Percentiles rank a stretch among this genome's conserved stretches.
These are phyloP conservation scores for Danio aesculapii DNA, from an alignment of 2,797 vertebrate genomes.

Conservation along the genomic window DNA sequence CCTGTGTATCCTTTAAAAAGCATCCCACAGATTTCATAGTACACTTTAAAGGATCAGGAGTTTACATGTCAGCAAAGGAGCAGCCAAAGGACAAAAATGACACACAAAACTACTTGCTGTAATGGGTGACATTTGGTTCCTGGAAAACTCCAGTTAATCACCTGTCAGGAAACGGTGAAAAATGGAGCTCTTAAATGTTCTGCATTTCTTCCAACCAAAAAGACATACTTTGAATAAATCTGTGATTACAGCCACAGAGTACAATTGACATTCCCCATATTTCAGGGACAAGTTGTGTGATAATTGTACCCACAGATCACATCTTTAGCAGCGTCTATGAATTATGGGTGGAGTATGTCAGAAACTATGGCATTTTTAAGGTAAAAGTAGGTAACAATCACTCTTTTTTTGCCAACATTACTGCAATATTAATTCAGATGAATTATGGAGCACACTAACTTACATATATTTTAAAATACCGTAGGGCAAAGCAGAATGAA, in stretches of 20 bases:
- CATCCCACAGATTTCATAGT: slow-evolving; percentile 10
- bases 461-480: slow-evolving; percentile 32
- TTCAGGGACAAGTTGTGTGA: slow-evolving; percentile 46
- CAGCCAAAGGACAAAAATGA: slow-evolving; percentile 47
- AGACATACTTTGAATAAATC: slow-evolving; percentile 51
- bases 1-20: slow-evolving; percentile 13
- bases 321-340: slow-evolving; percentile 17
- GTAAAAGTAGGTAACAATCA: slow-evolving; percentile 16
- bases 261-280: slow-evolving; percentile 49
- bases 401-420: slow-evolving; percentile 8
- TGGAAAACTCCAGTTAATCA: slow-evolving; percentile 56
- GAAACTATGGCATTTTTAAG: neutral
- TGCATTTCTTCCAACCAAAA: slow-evolving; percentile 51
- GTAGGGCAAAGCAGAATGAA: slow-evolving; percentile 26
- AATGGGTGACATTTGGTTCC: slow-evolving; percentile 41
- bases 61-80: slow-evolving; percentile 39
- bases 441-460: slow-evolving; percentile 37
- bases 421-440: slow-evolving; percentile 36
- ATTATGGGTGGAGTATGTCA: slow-evolving; percentile 15
- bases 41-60: neutral
- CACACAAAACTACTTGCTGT: slow-evolving; percentile 32
- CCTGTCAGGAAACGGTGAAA: slow-evolving; percentile 49
- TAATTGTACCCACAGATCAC: slow-evolving; percentile 32
- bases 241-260: slow-evolving; percentile 49
- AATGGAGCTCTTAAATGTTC: slow-evolving; percentile 49